Evolutionary conservation across 1,140 invertebrate genomes (phyloP).

Genomic region (Cylas formicarius): DNA sequence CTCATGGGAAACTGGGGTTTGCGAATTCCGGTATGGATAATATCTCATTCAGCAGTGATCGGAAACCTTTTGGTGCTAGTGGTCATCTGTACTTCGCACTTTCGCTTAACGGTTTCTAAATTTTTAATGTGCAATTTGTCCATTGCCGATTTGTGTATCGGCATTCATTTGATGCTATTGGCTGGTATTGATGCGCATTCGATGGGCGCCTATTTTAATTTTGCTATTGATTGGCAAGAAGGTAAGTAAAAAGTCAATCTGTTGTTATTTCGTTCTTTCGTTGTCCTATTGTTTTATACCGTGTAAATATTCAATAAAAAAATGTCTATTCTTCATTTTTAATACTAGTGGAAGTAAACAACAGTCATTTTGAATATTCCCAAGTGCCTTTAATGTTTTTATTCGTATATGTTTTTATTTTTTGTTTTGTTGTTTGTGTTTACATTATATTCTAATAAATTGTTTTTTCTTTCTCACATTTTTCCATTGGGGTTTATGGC

Average conservation of each 20-base stretch:
- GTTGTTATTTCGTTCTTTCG: too few species aligned
- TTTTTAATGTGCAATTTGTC: conserved; percentile 84
- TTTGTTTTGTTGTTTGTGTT: too few species aligned
- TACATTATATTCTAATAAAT: too few species aligned
- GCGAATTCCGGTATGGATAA: conserved; percentile 73
- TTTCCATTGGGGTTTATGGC: too few species aligned
- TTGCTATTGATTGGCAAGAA: conserved; percentile 84
- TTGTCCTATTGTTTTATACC: too few species aligned
- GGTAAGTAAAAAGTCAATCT: conserved; percentile 45
- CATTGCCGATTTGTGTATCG: conserved; percentile 77
- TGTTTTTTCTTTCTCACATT: too few species aligned
- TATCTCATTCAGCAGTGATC: conserved; percentile 57
- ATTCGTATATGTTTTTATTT: too few species aligned
- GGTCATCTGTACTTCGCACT: conserved; percentile 56
- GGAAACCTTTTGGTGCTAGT: conserved; percentile 79
- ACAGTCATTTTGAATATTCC: too few species aligned
- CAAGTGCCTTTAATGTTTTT: too few species aligned
- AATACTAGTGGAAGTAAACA: too few species aligned
- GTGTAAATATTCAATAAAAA: too few species aligned
- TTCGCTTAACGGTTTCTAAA: conserved; percentile 63
- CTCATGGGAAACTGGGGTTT: conserved; percentile 80
- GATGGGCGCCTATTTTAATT: conserved; percentile 79
- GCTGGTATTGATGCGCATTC: conserved; percentile 75
- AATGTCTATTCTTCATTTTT: too few species aligned
- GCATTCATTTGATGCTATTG: conserved; percentile 73